Conservation (phyloP, 2,113 vertebrate genomes). For the Callospermophilus lateralis region DNA sequence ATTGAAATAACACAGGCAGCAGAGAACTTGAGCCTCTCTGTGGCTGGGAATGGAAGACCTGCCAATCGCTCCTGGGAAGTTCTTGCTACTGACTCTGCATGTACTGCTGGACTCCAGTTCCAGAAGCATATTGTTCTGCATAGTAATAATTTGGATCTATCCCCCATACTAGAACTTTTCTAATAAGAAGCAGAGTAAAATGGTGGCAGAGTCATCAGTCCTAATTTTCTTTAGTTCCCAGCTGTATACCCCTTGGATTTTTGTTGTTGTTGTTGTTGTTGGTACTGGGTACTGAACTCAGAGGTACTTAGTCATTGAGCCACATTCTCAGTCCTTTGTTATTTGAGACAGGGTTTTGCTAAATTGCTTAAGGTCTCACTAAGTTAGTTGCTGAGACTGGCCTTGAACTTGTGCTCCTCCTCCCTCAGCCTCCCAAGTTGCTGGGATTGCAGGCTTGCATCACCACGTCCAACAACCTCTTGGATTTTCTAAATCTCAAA, state of each 20-base stretch:
- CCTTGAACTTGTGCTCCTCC: too few relatives aligned
- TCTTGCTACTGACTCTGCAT: rapidly evolving
- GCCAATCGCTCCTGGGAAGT: not conserved
- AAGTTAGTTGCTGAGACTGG: too few relatives aligned
- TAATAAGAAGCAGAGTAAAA: not conserved
- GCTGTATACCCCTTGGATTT: not conserved
- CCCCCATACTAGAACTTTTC: not conserved
- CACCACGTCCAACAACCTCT: not conserved
- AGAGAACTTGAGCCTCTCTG: not conserved
- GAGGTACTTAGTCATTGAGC: too few relatives aligned
- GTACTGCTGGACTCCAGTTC: not conserved
- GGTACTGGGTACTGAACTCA: too few relatives aligned
- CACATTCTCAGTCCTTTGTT: too few relatives aligned
- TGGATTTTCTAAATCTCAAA: not conserved
- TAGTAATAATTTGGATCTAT: not conserved
- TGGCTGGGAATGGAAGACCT: not conserved
- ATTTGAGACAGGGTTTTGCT: too few relatives aligned
- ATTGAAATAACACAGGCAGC: not conserved
- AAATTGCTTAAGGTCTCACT: too few relatives aligned
- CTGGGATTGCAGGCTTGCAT: too few relatives aligned
- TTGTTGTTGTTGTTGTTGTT: too few relatives aligned
- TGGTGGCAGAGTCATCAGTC: not conserved
- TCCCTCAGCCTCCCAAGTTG: too few relatives aligned
- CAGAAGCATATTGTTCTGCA: not conserved
- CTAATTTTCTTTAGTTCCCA: not conserved